Evolutionary conservation across 1,140 invertebrate genomes (phyloP), one percentile per base, ranked within the genome.

Genomic region (Cardiocondyla obscurior): DNA sequence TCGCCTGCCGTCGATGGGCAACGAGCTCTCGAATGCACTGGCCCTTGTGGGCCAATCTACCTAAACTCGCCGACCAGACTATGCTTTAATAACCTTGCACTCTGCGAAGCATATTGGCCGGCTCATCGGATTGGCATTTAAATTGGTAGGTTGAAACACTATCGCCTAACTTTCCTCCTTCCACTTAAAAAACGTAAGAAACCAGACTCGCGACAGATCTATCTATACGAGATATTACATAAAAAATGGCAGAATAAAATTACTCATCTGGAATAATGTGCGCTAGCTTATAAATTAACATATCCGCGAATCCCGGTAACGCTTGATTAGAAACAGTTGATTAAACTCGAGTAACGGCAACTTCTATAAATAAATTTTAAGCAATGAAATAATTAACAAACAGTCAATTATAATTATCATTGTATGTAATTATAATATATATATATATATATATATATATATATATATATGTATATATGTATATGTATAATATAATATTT

Each of bases 41-140:
- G 72, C 65, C 64, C 62, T 36, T 28, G 14, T 55, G 82, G 62
- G 44, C 46, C 72, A 84, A 72, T 83, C 72, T 67, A 84, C 64
- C 64, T 70, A 73, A 81, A 84, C 74, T 79, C 81, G 72, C 28
- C 72, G 81, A 83, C 72, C 49, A 73, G 84, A 84, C 84, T 58
- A 51, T 82, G 85, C 22, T 49, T 87, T 87, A 87, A 86, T 86
- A 85, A 84, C 60, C 76, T 74, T 77, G 82, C 85, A 84, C 76
- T 82, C 69, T 69, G 74, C 36, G 76, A 82, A 58, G 30, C 42
- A 30, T 70, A 86, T 85, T 82, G 83, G 46, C 53, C 57, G 30
- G 58, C 73, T 86, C 82, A 84, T 67, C 44, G 74, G 69, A 84
- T 85, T 57, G 82, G 82, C 84, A 83, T 83, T 84, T 79, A 84